Percentiles rank a stretch among this genome's conserved stretches.
These are phyloP conservation scores for Spheniscus mendiculus DNA, from an alignment of 2,113 vertebrate species.

Conservation along the genomic window DNA sequence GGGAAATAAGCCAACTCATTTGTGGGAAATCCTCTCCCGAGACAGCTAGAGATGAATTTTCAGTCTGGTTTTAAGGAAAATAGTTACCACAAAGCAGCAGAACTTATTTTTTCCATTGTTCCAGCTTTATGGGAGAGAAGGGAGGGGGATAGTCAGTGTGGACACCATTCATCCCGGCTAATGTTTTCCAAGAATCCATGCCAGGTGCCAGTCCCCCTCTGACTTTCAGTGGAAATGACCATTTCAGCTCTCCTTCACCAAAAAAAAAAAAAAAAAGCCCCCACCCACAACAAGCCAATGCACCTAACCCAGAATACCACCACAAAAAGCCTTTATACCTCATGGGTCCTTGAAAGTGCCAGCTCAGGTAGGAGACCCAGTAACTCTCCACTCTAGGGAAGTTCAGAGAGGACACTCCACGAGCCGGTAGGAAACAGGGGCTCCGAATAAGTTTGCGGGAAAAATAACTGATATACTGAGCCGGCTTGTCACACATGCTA, in stretches of 20 bases:
- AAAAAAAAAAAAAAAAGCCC: neutral
- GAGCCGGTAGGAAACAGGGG: neutral
- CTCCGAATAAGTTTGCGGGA: neutral
- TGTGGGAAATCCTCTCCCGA: neutral
- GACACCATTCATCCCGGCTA: neutral
- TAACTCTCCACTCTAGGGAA: neutral
- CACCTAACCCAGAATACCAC: neutral
- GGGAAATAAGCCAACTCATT: neutral
- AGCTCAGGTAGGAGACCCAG: neutral
- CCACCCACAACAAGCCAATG: neutral
- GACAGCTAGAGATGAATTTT: neutral
- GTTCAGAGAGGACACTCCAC: neutral
- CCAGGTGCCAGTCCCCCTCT: neutral
- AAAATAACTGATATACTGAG: neutral
- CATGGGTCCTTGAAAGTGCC: neutral
- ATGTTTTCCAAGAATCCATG: neutral
- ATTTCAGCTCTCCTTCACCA: neutral
- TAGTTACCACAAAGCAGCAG: neutral
- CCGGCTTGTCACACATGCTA: neutral
- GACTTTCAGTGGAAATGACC: neutral
- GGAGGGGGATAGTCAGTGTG: accelerated
- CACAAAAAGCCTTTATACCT: neutral
- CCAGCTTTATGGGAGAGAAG: neutral
- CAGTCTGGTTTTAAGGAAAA: neutral
- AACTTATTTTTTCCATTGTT: neutral